Base-by-base conservation (phyloP, 2,113 vertebrate genomes). In the Ranitomeya imitator region DNA sequence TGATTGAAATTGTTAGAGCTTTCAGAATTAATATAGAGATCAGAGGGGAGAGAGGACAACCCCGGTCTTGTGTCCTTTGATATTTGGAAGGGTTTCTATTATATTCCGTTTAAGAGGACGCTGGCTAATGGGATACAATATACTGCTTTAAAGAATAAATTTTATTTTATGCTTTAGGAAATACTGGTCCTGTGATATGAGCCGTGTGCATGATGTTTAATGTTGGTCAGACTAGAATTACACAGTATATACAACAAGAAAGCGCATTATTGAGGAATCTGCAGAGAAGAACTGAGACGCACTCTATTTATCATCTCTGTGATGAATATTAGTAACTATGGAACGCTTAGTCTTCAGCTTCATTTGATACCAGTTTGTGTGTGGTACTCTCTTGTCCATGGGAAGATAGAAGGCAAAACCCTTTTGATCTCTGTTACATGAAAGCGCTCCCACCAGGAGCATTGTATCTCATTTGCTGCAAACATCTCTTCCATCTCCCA, bases 361-460 rank as follows among this genome's bases (percentile, higher is more conserved):
- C 59, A 63, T 83, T 63, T 83, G 52, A 77, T 71, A 77, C 65
- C 37, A 31, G 26, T 77, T 67, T 83, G 54, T 83, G 86, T 78
- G 60, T 78, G 73, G 71, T 55, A 31, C 37, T 57, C 87, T 78
- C 80, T 55, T 86, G 76, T 79, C 85, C 76, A 79, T n/a, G 16
- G 59, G 19, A 86, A 79, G 74, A 79, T 86, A 60, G 21, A 77
- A 83, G 79, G 54, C 69, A 63, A 67, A 83, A 88, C 69, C 59
- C 73, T 84, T 88, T 88, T 88, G 23, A 88, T 84, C 87, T 88
- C 51, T 14, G 71, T 77, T 78, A 78, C 80, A 78, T 83, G 80
- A 84, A 84, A 83, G 81, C 52, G 81, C 45, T 88, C 60, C 87
- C 73, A 88, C 80, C 81, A 88, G 16, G 16, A 81, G 60, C 67